Evolutionary conservation across 1,140 invertebrate species (phyloP).

Genomic region (Venturia canescens): DNA sequence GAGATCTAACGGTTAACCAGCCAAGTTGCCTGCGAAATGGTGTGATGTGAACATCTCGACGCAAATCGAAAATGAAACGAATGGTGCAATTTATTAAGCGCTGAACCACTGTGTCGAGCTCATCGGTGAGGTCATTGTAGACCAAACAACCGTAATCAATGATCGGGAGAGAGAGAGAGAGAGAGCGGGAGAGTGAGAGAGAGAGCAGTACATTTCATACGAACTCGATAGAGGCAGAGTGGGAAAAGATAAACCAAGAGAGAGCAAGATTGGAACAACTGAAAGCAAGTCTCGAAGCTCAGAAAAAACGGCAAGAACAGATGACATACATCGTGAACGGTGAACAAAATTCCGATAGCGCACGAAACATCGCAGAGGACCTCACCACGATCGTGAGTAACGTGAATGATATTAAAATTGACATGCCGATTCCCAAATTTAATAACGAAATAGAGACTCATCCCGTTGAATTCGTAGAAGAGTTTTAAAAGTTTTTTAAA

Average conservation of each 20-base stretch:
- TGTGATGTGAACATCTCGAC: no score
- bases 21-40: no score
- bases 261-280: no score
- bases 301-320: neutral
- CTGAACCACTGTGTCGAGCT: no score
- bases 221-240: neutral
- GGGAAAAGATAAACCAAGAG: no score
- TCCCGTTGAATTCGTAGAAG: neutral
- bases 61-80: no score
- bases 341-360: neutral
- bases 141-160: no score
- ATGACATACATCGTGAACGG: neutral
- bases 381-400: neutral
- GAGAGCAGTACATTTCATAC: neutral
- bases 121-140: no score
- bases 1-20: no score
- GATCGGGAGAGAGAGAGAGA: no score
- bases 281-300: neutral
- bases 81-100: no score
- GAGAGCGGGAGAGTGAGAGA: no score
- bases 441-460: neutral
- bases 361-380: neutral
- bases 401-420: neutral
- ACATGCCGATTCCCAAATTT: conserved; percentile 2
- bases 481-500: neutral